Base-by-base conservation (phyloP, 2,888 invertebrate species). In the Acleris sparsana region DNA sequence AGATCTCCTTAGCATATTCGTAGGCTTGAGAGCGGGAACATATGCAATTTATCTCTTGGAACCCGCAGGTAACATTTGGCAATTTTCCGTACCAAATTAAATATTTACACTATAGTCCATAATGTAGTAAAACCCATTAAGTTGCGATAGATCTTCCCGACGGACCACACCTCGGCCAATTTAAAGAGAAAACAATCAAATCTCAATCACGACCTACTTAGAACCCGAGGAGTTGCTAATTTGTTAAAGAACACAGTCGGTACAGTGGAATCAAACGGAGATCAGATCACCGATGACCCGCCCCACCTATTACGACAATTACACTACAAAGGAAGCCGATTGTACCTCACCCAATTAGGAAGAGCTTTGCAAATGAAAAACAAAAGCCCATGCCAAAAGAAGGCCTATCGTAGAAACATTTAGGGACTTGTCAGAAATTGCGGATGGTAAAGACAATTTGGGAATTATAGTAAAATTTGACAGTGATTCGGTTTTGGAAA, bases 161-260 rank as follows among this genome's bases (percentile, higher is more conserved):
- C 48, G 25, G 81, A 81, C 82, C 80, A 80, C 80, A 80, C 79
- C 75, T 74, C 71, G 18, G n/a, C 48, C 67, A 58, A 16, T 58
- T 58, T 74, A 65, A 75, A 71, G 73, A 63, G 55, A 51, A 65
- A 64, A 60, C 60, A 51, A 65, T 66, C 58, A 60, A 56, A 62
- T 70, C 75, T 77, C 77, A 78, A 80, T 81, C 79, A 81, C 74
- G 75, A 78, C 75, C 73, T 73, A 77, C 78, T 39, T 74, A 73
- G 74, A 68, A 33, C 55, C 43, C 79, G 79, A 84, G 80, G 82
- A 79, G 79, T 78, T 74, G 84, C 78, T 86, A 85, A 86, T 86
- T 84, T 84, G 86, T 84, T 78, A 74, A 83, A 81, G 81, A 83
- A 82, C 79, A 75, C 75, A 69, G 79, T 77, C 79, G 77, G 73